Evolutionary conservation across 92 coral and sea anemone species (phyloP).

Genomic region (Umimayanthus kanabou): DNA sequence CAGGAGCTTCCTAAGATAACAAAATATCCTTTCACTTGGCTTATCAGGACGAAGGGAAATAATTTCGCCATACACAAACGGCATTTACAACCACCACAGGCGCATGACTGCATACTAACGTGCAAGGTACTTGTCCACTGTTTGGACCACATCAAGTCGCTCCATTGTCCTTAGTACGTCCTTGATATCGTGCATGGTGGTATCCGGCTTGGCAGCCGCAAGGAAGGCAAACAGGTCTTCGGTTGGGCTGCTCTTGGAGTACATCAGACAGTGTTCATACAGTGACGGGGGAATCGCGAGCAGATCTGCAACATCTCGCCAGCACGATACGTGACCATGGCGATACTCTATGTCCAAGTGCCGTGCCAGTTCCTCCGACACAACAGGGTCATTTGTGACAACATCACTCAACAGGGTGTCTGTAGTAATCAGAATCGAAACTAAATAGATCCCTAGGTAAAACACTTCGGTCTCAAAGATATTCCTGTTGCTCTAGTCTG

Average conservation of each 20-base stretch:
- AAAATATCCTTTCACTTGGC: no score
- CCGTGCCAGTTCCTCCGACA: slow-evolving; percentile 61
- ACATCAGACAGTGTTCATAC: slow-evolving; percentile 62
- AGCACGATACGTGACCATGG: slow-evolving; percentile 74
- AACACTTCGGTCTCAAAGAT: no score
- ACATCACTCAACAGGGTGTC: slow-evolving; percentile 75
- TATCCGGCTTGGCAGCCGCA: slow-evolving; percentile 81
- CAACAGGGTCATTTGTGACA: slow-evolving; percentile 67
- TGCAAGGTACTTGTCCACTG: slow-evolving; percentile 65
- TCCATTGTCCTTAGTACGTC: slow-evolving; percentile 68
- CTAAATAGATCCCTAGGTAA: not conserved
- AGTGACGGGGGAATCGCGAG: slow-evolving; percentile 73
- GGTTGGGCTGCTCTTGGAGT: slow-evolving; percentile 79
- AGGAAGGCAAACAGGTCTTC: slow-evolving; percentile 77
- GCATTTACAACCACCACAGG: not conserved
- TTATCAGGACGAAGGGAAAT: no score
- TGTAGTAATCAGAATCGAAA: slow-evolving; percentile 14
- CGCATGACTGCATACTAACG: slow-evolving; percentile 48
- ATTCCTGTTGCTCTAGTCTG: not conserved
- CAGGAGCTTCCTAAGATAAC: no score
- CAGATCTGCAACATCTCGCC: slow-evolving; percentile 84
- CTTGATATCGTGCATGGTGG: slow-evolving; percentile 73
- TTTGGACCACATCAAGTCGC: slow-evolving; percentile 66
- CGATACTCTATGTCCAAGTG: slow-evolving; percentile 87
- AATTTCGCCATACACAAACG: not conserved